Conservation (phyloP, 2,797 vertebrate species). For the Chloroceryle amazona region DNA sequence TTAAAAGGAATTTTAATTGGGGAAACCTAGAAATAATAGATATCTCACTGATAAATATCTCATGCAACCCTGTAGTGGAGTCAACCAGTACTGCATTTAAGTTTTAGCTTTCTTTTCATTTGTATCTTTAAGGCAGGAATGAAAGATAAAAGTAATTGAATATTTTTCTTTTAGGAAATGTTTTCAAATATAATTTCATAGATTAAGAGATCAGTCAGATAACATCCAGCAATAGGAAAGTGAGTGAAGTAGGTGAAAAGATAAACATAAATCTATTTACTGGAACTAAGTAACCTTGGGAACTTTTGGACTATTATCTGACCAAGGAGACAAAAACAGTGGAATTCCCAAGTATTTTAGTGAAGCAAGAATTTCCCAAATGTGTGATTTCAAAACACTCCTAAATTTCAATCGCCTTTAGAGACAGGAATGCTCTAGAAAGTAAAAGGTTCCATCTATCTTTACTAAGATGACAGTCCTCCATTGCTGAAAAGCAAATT, state of each 20-base stretch:
- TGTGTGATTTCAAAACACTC: neutral
- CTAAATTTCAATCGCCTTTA: neutral
- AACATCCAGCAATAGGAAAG: neutral
- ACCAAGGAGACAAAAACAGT: neutral
- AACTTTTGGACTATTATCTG: neutral
- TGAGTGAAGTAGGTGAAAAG: fast-evolving
- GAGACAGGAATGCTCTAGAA: neutral
- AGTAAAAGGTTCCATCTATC: neutral
- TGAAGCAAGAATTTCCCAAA: neutral
- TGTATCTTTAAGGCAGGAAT: neutral
- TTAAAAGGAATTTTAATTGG: neutral
- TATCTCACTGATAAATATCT: neutral
- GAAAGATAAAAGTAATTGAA: neutral
- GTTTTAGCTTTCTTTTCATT: neutral
- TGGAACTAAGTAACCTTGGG: neutral
- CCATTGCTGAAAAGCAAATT: neutral
- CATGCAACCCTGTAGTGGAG: neutral
- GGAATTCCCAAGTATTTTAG: neutral
- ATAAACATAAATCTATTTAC: neutral
- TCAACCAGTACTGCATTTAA: neutral
- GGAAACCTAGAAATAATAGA: neutral
- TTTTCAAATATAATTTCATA: neutral
- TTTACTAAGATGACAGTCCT: neutral
- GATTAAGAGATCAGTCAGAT: neutral
- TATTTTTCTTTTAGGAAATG: neutral